Evolutionary conservation across 2,797 vertebrate genomes (phyloP), one percentile per base, ranked within the genome.

Genomic region (Sebastes goodei): DNA sequence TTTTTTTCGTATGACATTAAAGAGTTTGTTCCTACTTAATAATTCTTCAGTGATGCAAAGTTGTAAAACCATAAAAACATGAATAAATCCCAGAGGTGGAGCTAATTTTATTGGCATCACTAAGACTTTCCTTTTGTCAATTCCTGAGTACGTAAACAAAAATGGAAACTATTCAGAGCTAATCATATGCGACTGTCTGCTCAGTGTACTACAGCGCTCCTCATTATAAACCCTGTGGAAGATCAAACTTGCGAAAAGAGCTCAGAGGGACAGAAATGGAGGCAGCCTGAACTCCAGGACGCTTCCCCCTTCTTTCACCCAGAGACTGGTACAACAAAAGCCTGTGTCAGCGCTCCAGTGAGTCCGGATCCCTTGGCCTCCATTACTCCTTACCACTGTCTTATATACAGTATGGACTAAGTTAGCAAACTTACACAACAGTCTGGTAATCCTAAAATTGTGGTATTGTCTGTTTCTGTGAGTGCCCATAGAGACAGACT

Each of bases 291-390:
- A 72, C 74, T 77, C 68, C 52, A 25, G 74, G 76, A 82, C 46
- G 65, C 23, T 78, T 68, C 70, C 30, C 27, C 27, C 68, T 30
- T 67, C 77, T 76, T 62, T 72, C 81, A 66, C 74, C 75, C 69
- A 46, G 66, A 82, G 85, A 87, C 73, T n/a, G 33, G 25, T 56
- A 62, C 83, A 82, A 66, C 68, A 80, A 90, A 82, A 88, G 78
- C 80, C 78, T 85, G 81, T 71, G 88, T 81, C 89, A 92, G 81
- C 85, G 87, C 88, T 94, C 90, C 87, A 93, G 59, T 85, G 92
- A 94, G 60, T 89, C 91, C 15, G 81, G 85, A 83, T 92, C 88
- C 86, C 84, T 89, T 8, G 84, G 89, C 59, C 77, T 92, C 76
- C 89, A 90, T 90, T 90, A 91, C 65, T 74, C 80, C 71, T 85